Percentiles rank a stretch among this genome's conserved stretches.
These are phyloP conservation scores for Tragelaphus scriptus DNA, from an alignment of 2,113 vertebrate species.

Conservation along the genomic window DNA sequence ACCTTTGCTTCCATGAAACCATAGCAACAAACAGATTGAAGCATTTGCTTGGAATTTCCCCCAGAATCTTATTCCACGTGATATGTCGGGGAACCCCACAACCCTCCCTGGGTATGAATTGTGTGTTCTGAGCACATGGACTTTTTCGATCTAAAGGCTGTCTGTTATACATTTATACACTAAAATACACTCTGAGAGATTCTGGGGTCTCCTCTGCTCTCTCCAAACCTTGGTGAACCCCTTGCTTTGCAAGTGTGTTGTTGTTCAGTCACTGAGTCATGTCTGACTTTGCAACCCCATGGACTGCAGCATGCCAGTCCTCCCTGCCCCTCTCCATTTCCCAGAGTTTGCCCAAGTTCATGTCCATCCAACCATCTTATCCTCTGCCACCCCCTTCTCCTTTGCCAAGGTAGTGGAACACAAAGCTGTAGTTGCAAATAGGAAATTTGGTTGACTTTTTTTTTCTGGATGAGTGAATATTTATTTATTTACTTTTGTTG, in stretches of 20 bases:
- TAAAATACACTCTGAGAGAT: accelerated
- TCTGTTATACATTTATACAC: accelerated
- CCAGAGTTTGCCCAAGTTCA: neutral
- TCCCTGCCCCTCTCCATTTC: neutral
- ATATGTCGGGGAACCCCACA: accelerated
- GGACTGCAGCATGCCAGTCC: neutral
- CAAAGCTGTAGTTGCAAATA: neutral
- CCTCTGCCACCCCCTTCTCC: neutral
- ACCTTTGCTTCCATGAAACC: neutral
- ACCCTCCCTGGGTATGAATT: accelerated
- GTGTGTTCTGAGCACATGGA: accelerated
- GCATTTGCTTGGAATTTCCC: accelerated
- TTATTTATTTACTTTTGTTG: neutral
- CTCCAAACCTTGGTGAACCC: neutral
- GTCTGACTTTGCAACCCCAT: neutral
- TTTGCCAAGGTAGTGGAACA: too few relatives aligned
- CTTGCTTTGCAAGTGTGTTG: neutral
- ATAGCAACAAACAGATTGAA: neutral
- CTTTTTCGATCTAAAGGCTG: neutral
- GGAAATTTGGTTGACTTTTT: neutral
- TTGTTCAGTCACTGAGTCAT: neutral
- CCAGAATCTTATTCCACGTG: accelerated
- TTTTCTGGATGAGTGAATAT: neutral
- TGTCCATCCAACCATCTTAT: neutral
- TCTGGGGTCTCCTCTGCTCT: accelerated